Conservation (phyloP, 2,113 vertebrate species). For the Conger conger region DNA sequence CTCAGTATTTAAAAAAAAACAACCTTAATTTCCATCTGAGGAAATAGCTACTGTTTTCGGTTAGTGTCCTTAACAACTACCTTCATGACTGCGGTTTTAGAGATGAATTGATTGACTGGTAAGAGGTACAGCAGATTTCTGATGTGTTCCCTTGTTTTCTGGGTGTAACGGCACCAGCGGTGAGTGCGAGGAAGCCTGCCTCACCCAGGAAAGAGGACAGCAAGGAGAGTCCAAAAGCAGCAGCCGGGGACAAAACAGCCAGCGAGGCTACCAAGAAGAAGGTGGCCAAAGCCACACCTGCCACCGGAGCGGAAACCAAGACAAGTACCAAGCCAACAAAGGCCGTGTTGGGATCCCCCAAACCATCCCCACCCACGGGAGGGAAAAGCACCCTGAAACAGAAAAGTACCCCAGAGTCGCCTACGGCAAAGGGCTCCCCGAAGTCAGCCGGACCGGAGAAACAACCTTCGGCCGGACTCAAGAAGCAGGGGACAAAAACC, state of each 20-base stretch:
- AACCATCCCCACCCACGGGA: conserved; percentile 40
- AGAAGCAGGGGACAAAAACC: conserved; percentile 49
- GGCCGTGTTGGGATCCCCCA: conserved; percentile 53
- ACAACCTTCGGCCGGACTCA: conserved; percentile 44
- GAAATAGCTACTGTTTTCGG: too few relatives aligned
- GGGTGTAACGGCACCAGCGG: conserved; percentile 63
- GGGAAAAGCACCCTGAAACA: conserved; percentile 59
- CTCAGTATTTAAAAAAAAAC: neutral
- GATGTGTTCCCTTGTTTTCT: conserved; percentile 41
- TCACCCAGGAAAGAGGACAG: conserved; percentile 81
- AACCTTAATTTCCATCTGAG: too few relatives aligned
- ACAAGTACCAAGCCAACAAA: conserved; percentile 66
- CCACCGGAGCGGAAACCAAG: conserved; percentile 61
- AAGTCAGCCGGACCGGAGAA: conserved; percentile 52
- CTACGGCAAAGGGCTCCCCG: conserved; percentile 47
- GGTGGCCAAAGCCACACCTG: conserved; percentile 60
- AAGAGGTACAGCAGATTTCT: neutral
- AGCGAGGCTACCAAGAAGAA: conserved; percentile 76
- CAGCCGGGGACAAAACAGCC: conserved; percentile 47
- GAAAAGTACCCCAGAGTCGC: conserved; percentile 50
- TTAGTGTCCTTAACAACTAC: too few relatives aligned
- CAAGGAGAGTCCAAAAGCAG: conserved; percentile 65
- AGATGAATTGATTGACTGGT: neutral
- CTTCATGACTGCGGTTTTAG: neutral
- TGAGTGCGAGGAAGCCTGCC: conserved; percentile 69